Conservation (phyloP, 2,888 invertebrate species). For the Euspilapteryx auroguttella region DNA sequence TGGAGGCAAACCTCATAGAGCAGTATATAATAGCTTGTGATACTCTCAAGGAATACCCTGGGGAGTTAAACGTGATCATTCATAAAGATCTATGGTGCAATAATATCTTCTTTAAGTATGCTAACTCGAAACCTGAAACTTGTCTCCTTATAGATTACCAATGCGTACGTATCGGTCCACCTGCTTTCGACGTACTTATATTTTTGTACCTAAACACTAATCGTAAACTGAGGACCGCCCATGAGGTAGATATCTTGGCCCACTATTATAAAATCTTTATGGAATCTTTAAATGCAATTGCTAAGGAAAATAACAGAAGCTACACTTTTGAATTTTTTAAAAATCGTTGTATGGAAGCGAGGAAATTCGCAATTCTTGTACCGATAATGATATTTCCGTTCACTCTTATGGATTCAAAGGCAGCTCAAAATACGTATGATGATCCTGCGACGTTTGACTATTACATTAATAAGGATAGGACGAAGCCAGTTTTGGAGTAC, state of each 20-base stretch:
- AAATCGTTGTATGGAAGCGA: slow-evolving; percentile 16
- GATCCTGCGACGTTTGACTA: slow-evolving; percentile 17
- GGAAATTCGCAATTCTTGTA: slow-evolving; percentile 17
- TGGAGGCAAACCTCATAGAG: slow-evolving; percentile 17
- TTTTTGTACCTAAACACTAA: slow-evolving; percentile 27
- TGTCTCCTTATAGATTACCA: slow-evolving; percentile 37
- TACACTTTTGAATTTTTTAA: slow-evolving; percentile 16
- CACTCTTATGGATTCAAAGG: slow-evolving; percentile 17
- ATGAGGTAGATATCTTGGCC: slow-evolving; percentile 18
- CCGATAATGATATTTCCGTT: slow-evolving; percentile 15
- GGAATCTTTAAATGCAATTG: slow-evolving; percentile 16
- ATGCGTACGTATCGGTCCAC: slow-evolving; percentile 31
- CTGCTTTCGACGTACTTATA: slow-evolving; percentile 31
- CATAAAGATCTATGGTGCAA: slow-evolving; percentile 44
- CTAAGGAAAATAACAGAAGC: slow-evolving; percentile 15
- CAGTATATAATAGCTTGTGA: slow-evolving; percentile 21
- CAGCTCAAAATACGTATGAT: slow-evolving; percentile 16
- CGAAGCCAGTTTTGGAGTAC: slow-evolving; percentile 16
- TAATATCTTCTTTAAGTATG: slow-evolving; percentile 36
- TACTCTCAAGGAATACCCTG: slow-evolving; percentile 16
- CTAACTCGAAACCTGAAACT: slow-evolving; percentile 17
- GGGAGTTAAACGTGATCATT: slow-evolving; percentile 26
- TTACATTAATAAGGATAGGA: slow-evolving; percentile 14
- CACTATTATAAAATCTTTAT: slow-evolving; percentile 24
- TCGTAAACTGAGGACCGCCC: slow-evolving; percentile 17